Base-by-base conservation (phyloP, 1,140 invertebrate species). In the Papilio machaon region DNA sequence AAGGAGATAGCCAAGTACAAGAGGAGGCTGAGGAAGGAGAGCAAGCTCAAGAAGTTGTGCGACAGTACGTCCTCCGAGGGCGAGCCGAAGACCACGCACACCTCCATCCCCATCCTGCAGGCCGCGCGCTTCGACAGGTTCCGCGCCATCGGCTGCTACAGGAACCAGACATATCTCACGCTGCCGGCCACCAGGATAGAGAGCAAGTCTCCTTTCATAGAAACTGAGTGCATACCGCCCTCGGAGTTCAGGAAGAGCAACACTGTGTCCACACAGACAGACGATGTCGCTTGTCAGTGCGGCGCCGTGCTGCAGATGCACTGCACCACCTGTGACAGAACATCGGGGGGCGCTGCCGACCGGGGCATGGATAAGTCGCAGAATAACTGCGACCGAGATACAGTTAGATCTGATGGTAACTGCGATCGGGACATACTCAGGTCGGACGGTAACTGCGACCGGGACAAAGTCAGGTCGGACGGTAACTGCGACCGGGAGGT, bases 91-190 rank as follows among this genome's bases (percentile, higher is more conserved):
- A 84, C 78, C 6, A 89, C 91, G 0, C 91, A 92, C 78, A 95
- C 95, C n/a, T 95, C 95, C 8, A 95, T 95, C 83, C 94, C 95
- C 5, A 95, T 95, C 30, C 80, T 95, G 38, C 95, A 95, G 85
- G 95, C 95, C 52, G 88, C 94, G 1, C 91, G 92, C 70, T 95
- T 95, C 80, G 95, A 95, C 80, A 88, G 94, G 38, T 89, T 95
- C 60, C 81, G 93, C 81, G 91, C 94, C 0, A 94, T 95, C 49
- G 92, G 94, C 7, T 93, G 91, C 76, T 95, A 94, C 70, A 90
- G 94, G 73, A 95, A 94, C 49, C 93, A 94, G 79, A 94, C 92
- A 0, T 94, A 94, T 78, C 80, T 94, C 75, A 94, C 93, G 2
- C 54, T 94, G 35, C 93, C 93, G 0, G 91, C 91, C 0, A 91